Base-by-base conservation (phyloP, 2,113 vertebrate genomes). In the Saimiri boliviensis region DNA sequence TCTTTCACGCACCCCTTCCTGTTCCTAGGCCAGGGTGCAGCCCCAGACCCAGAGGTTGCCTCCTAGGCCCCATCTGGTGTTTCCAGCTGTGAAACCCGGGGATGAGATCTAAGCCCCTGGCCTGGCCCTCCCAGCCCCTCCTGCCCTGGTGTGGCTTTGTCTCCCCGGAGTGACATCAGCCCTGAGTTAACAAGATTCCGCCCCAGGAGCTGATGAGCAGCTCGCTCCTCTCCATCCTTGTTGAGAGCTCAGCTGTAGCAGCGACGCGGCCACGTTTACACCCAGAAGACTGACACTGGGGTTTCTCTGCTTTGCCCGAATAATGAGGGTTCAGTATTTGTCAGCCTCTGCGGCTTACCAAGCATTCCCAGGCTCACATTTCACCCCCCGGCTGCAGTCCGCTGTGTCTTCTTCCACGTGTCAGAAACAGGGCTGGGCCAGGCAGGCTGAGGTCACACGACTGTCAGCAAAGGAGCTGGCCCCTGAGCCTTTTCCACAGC, bases 321-420 rank as follows among this genome's bases (percentile, higher is more conserved):
- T 16, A 40, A 17, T 13, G 56, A 37, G 47, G 32, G 12, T 40
- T 68, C 45, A 8, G 68, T 35, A 5, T 37, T 23, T 12, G 11
- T 56, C 68, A 0, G 12, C 7, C 0, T 0, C 47, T 25, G 37
- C 0, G 30, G 84, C 77, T 68, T 8, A 20, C 45, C 21, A 3
- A 5, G 27, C 54, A 16, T 25, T 35, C 47, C 21, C 14, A 3
- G 5, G 0, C 3, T 4, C 40, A 17, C 42, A 6, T 8, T 42
- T 21, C 40, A 8, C 0, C 5, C 52, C 32, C 6, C 0, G 0
- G 12, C 16, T 1, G 1, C 7, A 7, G 1, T 32, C 4, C 4
- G 7, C 54, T 3, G 1, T 19, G 20, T 4, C 27, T 21, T 8
- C 63, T 17, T 8, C 25, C 20, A 30, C 3, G 5, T 9, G 80